Evolutionary conservation across 1,140 invertebrate genomes (phyloP).

Genomic region (Geopemphigus sp.): DNA sequence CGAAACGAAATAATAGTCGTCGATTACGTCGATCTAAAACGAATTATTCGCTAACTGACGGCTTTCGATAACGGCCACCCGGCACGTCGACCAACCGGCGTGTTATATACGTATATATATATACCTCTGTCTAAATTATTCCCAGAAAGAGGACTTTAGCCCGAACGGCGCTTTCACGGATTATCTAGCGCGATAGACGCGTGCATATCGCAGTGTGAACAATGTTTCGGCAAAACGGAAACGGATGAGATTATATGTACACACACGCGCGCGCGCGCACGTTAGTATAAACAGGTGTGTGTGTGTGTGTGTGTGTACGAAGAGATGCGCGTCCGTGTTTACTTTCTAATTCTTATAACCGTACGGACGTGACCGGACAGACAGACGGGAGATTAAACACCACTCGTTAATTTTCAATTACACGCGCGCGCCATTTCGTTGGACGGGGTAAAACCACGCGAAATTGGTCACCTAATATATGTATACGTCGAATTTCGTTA

Average conservation of each 20-base stretch:
- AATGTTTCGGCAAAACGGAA: slow-evolving; percentile 39
- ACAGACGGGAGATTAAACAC: slow-evolving; percentile 19
- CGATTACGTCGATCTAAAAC: too few relatives aligned
- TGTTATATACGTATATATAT: not conserved
- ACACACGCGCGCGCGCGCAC: too few relatives aligned
- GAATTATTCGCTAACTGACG: too few relatives aligned
- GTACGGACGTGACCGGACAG: slow-evolving; percentile 19
- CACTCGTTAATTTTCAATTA: slow-evolving; percentile 39
- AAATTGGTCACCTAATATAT: too few relatives aligned
- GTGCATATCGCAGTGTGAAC: not conserved
- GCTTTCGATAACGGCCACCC: not conserved
- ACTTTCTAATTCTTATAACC: slow-evolving; percentile 43
- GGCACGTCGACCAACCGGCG: not conserved
- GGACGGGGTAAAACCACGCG: not conserved
- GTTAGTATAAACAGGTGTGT: not conserved
- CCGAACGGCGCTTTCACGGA: slow-evolving; percentile 19
- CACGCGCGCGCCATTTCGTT: not conserved
- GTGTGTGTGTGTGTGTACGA: not conserved
- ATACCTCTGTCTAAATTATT: too few relatives aligned
- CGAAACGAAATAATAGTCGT: too few relatives aligned
- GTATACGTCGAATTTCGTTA: too few relatives aligned
- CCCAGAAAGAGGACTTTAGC: not conserved
- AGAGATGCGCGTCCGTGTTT: slow-evolving; percentile 41
- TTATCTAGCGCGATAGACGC: not conserved
- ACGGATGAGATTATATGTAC: slow-evolving; percentile 36